These are phyloP conservation scores for Propithecus coquereli DNA, from an alignment of 2,113 vertebrate genomes.

Conservation along the genomic window DNA sequence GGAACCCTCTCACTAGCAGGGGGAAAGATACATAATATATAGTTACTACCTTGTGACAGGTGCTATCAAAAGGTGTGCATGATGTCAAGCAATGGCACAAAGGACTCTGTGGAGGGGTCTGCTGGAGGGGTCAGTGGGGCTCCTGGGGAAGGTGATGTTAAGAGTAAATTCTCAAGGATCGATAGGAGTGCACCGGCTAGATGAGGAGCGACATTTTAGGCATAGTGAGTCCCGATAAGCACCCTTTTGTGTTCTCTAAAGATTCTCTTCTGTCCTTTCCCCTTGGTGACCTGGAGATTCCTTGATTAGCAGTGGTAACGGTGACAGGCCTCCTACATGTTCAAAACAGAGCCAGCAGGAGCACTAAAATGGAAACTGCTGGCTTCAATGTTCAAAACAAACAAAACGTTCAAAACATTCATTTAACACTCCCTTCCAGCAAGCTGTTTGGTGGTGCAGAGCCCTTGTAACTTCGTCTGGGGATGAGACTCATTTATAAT, in stretches of 20 bases:
- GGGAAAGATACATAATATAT: not conserved
- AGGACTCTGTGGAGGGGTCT: fast-evolving
- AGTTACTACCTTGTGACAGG: not conserved
- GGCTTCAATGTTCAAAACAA: not conserved
- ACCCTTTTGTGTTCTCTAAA: not conserved
- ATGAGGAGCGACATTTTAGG: not conserved
- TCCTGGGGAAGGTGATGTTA: not conserved
- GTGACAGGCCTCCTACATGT: not conserved
- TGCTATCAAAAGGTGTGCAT: not conserved
- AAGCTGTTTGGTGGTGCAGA: not conserved
- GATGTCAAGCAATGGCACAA: not conserved
- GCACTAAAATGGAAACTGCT: not conserved
- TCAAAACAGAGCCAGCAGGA: no score
- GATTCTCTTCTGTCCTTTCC: not conserved
- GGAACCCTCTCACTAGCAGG: not conserved
- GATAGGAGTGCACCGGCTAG: not conserved
- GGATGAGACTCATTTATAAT: not conserved
- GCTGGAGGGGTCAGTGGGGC: not conserved
- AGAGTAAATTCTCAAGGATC: not conserved
- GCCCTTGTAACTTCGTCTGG: not conserved
- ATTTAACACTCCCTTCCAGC: not conserved
- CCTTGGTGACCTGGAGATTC: not conserved
- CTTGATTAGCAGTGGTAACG: not conserved
- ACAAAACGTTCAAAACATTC: not conserved
- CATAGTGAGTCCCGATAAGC: not conserved